These are phyloP conservation scores for Chesias legatella DNA, from an alignment of 2,888 invertebrate species.

Conservation along the genomic window DNA sequence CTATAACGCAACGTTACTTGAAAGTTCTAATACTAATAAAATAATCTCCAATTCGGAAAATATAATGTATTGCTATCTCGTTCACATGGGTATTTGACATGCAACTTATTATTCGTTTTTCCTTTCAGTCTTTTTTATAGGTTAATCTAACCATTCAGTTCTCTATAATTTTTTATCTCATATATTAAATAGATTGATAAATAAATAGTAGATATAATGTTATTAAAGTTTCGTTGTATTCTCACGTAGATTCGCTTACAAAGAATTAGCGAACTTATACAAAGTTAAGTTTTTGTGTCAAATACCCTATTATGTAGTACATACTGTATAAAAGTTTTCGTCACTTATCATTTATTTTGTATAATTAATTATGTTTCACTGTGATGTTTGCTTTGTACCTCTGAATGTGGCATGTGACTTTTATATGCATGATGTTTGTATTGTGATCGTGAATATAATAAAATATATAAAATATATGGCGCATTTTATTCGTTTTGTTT, in stretches of 20 bases:
- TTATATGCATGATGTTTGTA: conserved; percentile 37
- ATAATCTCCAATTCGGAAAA: background rate
- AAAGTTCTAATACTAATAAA: background rate
- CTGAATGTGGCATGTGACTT: conserved; percentile 21
- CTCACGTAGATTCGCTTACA: no score
- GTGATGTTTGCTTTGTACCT: conserved; percentile 1
- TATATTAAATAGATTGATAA: no score
- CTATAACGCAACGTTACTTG: background rate
- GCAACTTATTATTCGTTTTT: no score
- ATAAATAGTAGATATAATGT: no score
- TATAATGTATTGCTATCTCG: background rate
- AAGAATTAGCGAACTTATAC: no score
- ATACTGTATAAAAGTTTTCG: background rate
- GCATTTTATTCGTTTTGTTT: conserved; percentile 16
- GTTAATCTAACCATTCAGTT: no score
- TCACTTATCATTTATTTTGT: background rate
- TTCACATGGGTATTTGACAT: background rate
- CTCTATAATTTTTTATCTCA: no score
- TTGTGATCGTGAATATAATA: conserved; percentile 27
- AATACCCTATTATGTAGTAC: no score
- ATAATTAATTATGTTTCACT: background rate
- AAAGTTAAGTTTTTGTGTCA: no score
- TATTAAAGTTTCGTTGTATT: no score
- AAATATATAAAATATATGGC: conserved; percentile 17
- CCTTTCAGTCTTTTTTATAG: no score